Conservation (phyloP, 2,113 vertebrate genomes). For the Delphinus delphis region DNA sequence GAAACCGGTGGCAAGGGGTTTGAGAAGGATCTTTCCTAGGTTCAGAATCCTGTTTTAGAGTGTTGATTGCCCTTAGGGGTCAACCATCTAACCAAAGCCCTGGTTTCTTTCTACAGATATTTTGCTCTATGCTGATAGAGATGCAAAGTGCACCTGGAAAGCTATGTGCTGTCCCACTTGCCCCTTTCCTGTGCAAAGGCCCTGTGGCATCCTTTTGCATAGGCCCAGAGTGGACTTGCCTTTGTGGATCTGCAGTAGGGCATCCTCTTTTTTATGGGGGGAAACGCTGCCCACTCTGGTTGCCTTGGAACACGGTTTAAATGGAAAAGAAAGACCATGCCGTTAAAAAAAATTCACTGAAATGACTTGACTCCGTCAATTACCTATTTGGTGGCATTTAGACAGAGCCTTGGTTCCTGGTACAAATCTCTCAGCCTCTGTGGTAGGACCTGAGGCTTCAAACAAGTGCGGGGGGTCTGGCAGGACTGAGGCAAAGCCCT, state of each 20-base stretch:
- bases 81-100: neutral
- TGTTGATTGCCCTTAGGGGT: neutral
- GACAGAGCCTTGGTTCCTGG: neutral
- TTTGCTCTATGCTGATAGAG: neutral
- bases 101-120: neutral
- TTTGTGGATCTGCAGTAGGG: neutral
- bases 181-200: neutral
- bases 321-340: neutral
- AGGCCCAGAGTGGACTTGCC: neutral
- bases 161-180: rapidly evolving
- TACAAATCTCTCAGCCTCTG: neutral
- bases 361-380: neutral
- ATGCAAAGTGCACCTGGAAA: neutral
- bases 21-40: neutral
- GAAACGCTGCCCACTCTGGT: rapidly evolving
- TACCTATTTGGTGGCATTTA: neutral
- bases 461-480: neutral
- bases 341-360: neutral
- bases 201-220: neutral
- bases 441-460: neutral
- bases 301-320: neutral
- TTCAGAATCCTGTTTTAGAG: neutral
- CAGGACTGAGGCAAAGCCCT: neutral
- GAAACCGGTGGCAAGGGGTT: neutral
- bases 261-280: neutral